These are phyloP conservation scores for Standfussiana lucernea DNA, from an alignment of 2,888 invertebrate genomes.

Conservation along the genomic window DNA sequence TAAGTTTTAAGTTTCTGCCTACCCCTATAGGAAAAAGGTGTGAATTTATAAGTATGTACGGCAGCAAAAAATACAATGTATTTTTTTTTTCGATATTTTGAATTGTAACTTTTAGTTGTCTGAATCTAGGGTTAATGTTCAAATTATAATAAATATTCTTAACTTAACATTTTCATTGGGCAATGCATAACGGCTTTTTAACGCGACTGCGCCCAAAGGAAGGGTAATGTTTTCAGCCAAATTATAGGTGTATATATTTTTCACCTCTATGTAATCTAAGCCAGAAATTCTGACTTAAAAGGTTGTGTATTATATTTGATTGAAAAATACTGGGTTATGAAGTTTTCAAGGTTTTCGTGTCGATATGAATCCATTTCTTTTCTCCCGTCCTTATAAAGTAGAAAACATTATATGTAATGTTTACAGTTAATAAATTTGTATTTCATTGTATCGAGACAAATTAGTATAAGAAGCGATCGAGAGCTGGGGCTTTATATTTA, in stretches of 20 bases:
- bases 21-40: not conserved
- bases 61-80: conserved; percentile 2
- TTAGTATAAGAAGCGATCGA: conserved; percentile 67
- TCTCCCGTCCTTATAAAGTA: conserved; percentile 62
- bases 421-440: conserved; percentile 50
- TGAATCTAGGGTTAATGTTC: not conserved
- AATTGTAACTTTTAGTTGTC: not conserved
- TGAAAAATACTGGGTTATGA: not conserved
- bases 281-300: not conserved
- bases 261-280: not conserved
- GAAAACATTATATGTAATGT: conserved; percentile 48
- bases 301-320: not conserved
- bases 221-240: not conserved
- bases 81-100: conserved; percentile 6
- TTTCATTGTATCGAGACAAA: conserved; percentile 50
- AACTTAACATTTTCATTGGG: not conserved
- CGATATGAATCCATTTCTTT: conserved; percentile 42
- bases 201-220: not conserved
- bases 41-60: not conserved
- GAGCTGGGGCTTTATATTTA: conserved; percentile 54
- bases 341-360: conserved; percentile 46
- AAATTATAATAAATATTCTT: not conserved
- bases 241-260: not conserved
- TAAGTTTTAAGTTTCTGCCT: not conserved
- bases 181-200: not conserved